A percentile compares a stretch with the other conserved stretches of the same genome.
Conservation (phyloP, 2,797 vertebrate genomes). For the Danio aesculapii region DNA sequence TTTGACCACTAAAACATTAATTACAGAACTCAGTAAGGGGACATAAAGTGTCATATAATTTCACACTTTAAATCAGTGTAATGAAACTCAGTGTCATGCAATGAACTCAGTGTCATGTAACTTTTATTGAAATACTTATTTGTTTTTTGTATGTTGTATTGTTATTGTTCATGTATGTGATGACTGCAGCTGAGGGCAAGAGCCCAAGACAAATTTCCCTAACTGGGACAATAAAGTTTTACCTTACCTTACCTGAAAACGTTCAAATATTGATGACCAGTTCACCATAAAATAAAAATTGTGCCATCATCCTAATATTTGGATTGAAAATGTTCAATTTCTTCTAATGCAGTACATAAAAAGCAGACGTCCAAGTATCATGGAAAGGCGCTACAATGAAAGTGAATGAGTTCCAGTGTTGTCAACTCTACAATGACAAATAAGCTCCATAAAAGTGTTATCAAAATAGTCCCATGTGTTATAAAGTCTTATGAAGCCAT, state of each 20-base stretch:
- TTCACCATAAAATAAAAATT: not conserved
- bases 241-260: too few relatives aligned
- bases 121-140: too few relatives aligned
- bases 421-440: constrained; percentile 1
- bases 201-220: too few relatives aligned
- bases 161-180: too few relatives aligned
- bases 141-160: too few relatives aligned
- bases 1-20: not conserved
- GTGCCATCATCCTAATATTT: not conserved
- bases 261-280: not conserved
- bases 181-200: too few relatives aligned
- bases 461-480: not conserved
- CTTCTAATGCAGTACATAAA: not conserved
- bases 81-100: too few relatives aligned
- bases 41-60: not conserved
- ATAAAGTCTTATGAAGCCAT: not conserved
- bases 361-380: not conserved
- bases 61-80: not conserved
- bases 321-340: not conserved
- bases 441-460: not conserved
- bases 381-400: not conserved
- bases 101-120: too few relatives aligned
- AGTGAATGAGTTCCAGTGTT: not conserved
- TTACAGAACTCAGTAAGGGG: too few relatives aligned
- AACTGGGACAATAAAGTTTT: too few relatives aligned